phyloP scores from a whole-genome alignment of 2,797 vertebrate species.

The Gambelia wislizenii region DNA sequence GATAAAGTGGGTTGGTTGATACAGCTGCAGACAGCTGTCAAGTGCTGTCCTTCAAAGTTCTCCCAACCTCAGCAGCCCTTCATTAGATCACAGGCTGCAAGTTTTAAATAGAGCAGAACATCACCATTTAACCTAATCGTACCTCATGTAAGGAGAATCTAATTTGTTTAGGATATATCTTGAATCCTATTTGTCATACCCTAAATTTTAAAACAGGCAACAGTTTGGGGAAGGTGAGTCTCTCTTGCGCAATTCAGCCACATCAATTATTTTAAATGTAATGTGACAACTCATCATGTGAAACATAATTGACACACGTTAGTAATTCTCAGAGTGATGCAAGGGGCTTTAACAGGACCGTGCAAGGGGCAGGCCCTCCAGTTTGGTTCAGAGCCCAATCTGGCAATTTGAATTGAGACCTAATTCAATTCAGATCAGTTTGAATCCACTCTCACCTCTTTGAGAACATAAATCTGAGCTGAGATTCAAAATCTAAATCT shows the following conservation, averaged over 20 bases:
- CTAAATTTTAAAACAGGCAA: neutral
- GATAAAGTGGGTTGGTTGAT: conserved; percentile 13
- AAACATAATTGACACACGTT: too few species aligned
- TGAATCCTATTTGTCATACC: neutral
- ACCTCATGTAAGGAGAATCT: neutral
- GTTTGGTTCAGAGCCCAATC: too few species aligned
- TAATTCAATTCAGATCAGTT: too few species aligned
- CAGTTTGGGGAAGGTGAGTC: neutral
- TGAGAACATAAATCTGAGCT: too few species aligned
- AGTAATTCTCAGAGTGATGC: neutral
- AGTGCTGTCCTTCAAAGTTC: conserved; percentile 2
- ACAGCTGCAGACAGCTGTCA: neutral
- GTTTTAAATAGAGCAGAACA: conserved; percentile 1
- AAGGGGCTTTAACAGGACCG: neutral
- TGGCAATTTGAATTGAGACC: too few species aligned
- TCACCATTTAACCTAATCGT: conserved; percentile 6
- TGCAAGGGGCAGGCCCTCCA: too few species aligned
- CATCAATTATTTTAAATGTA: neutral
- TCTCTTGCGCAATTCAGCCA: neutral
- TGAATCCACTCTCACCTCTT: too few species aligned
- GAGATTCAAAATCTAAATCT: too few species aligned
- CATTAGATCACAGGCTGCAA: neutral
- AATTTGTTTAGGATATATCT: neutral
- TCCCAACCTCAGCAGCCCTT: neutral
- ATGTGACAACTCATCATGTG: neutral